Conservation (phyloP, 2,888 invertebrate genomes). For the Parnassius mnemosyne region DNA sequence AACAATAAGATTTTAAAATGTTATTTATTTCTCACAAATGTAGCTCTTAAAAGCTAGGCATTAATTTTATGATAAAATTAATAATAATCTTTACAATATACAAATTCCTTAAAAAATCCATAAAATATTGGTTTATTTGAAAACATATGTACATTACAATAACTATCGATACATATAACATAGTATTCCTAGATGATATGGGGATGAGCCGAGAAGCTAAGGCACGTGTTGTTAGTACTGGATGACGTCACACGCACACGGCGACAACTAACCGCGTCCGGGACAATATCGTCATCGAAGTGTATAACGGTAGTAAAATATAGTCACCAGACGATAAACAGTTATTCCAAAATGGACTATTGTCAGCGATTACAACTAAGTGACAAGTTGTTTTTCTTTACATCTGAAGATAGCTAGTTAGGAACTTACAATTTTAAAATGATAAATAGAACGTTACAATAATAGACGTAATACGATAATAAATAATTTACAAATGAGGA, state of each 20-base stretch:
- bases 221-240: slow-evolving; percentile 70
- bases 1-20: slow-evolving; percentile 66
- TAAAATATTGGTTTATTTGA: slow-evolving; percentile 79
- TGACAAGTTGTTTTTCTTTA: slow-evolving; percentile 54
- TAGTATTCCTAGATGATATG: slow-evolving; percentile 75
- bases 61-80: slow-evolving; percentile 80
- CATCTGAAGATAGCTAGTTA: slow-evolving; percentile 75
- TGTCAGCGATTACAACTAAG: slow-evolving; percentile 48
- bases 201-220: slow-evolving; percentile 73
- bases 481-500: slow-evolving; percentile 73
- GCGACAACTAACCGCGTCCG: slow-evolving; percentile 44
- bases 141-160: slow-evolving; percentile 78
- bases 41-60: slow-evolving; percentile 78
- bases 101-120: slow-evolving; percentile 79
- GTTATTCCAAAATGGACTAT: slow-evolving; percentile 49
- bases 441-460: slow-evolving; percentile 69
- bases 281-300: slow-evolving; percentile 54
- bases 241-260: slow-evolving; percentile 39
- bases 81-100: slow-evolving; percentile 81
- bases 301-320: slow-evolving; percentile 48
- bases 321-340: slow-evolving; percentile 47
- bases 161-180: slow-evolving; percentile 73
- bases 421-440: slow-evolving; percentile 76
- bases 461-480: slow-evolving; percentile 59
- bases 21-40: slow-evolving; percentile 79